phyloP scores from a whole-genome alignment of 2,888 invertebrate genomes.

The Nasonovia ribisnigri region DNA sequence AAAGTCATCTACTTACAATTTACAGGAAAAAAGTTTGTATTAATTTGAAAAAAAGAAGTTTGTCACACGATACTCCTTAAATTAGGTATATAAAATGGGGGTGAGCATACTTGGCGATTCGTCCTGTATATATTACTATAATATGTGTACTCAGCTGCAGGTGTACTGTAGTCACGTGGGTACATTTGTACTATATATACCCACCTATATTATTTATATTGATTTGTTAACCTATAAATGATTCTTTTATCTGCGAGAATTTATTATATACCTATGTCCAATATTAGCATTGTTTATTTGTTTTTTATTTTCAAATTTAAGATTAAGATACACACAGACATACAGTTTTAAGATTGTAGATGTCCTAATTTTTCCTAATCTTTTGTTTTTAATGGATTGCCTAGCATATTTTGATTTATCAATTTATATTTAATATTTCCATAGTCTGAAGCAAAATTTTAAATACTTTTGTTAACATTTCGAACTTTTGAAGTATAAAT shows the following conservation, averaged over 20 bases:
- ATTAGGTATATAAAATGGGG: not conserved
- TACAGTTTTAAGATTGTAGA: not conserved
- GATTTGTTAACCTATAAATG: not conserved
- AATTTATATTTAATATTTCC: no score
- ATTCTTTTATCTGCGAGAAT: not conserved
- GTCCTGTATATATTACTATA: not conserved
- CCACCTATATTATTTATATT: not conserved
- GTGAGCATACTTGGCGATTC: not conserved
- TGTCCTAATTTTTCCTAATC: not conserved
- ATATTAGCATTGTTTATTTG: not conserved
- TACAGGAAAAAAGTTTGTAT: not conserved
- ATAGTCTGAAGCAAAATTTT: no score
- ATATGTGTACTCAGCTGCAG: no score
- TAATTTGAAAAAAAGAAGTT: not conserved
- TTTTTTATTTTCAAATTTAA: not conserved
- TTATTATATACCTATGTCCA: not conserved
- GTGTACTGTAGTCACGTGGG: not conserved
- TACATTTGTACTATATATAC: not conserved
- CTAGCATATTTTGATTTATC: no score
- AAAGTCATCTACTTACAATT: not conserved
- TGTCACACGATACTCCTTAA: not conserved
- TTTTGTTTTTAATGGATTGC: no score
- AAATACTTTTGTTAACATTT: not conserved
- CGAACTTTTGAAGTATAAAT: not conserved
- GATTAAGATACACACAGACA: not conserved